Conservation (phyloP, 2,113 vertebrate species). For the Ceuthmochares aereus region DNA sequence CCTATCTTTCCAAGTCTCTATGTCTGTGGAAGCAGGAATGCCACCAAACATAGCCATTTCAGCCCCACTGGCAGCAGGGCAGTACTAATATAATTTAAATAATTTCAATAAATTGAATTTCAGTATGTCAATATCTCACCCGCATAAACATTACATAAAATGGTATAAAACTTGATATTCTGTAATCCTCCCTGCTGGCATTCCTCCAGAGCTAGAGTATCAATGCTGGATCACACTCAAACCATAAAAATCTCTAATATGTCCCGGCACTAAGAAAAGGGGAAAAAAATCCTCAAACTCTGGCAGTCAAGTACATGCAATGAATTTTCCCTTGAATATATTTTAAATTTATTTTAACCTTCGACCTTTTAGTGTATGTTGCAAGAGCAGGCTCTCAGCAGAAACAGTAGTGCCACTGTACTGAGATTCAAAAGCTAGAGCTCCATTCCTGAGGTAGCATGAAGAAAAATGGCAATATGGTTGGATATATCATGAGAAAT, state of each 20-base stretch:
- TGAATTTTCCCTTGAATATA: slow-evolving; percentile 13
- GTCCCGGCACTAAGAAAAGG: neutral
- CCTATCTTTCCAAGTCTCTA: neutral
- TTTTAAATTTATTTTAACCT: slow-evolving; percentile 53
- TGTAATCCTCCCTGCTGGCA: slow-evolving; percentile 39
- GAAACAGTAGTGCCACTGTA: slow-evolving; percentile 10
- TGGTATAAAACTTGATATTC: slow-evolving; percentile 52
- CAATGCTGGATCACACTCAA: slow-evolving; percentile 43
- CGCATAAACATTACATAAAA: slow-evolving; percentile 49
- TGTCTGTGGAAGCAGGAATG: neutral
- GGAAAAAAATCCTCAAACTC: neutral
- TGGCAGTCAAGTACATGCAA: slow-evolving; percentile 2
- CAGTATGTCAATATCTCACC: slow-evolving; percentile 37
- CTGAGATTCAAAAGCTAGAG: neutral
- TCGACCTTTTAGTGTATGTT: neutral
- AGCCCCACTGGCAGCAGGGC: neutral
- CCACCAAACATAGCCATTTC: neutral
- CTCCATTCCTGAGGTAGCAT: neutral
- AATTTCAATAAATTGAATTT: slow-evolving; percentile 59
- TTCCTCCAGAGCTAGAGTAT: slow-evolving; percentile 38
- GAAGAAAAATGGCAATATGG: neutral
- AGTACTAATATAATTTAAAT: slow-evolving; percentile 30
- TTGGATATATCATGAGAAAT: neutral
- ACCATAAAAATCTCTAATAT: slow-evolving; percentile 46
- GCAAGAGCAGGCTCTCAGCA: neutral